These are phyloP conservation scores for Rhynchophorus ferrugineus DNA, from an alignment of 1,140 invertebrate species.

Conservation along the genomic window DNA sequence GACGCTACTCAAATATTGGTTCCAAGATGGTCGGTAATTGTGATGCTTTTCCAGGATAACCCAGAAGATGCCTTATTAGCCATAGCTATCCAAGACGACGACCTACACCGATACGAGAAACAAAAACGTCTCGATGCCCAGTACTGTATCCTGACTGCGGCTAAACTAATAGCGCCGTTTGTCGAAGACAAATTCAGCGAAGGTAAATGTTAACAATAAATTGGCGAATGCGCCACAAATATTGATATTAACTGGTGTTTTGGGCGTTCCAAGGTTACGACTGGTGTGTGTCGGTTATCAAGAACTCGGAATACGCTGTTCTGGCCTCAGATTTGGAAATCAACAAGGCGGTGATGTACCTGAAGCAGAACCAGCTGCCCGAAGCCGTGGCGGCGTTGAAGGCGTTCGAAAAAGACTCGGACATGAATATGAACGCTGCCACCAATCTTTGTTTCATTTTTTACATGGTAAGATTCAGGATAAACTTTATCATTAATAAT, in stretches of 20 bases:
- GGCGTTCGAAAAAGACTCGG: conserved; percentile 79
- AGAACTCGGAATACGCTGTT: conserved; percentile 65
- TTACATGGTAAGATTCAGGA: conserved; percentile 65
- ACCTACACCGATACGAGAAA: conserved; percentile 68
- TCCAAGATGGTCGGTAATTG: neutral
- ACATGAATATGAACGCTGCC: conserved; percentile 76
- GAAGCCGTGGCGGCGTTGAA: conserved; percentile 81
- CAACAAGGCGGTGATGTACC: conserved; percentile 84
- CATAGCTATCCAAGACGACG: conserved; percentile 74
- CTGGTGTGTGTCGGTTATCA: conserved; percentile 73
- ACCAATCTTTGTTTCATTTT: conserved; percentile 91
- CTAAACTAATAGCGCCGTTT: conserved; percentile 85
- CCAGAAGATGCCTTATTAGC: conserved; percentile 62
- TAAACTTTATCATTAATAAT: no score
- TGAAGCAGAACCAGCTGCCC: conserved; percentile 76
- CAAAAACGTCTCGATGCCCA: conserved; percentile 71
- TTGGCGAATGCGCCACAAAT: neutral
- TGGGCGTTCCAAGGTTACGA: conserved; percentile 52
- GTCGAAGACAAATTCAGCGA: conserved; percentile 72
- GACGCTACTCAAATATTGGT: conserved; percentile 4
- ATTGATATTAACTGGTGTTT: neutral
- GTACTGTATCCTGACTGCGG: conserved; percentile 77
- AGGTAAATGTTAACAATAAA: conserved; percentile 45
- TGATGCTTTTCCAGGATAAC: conserved; percentile 51
- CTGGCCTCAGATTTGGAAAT: conserved; percentile 87